Evolutionary conservation across 2,113 vertebrate species (phyloP).

Genomic region (Micromys minutus): DNA sequence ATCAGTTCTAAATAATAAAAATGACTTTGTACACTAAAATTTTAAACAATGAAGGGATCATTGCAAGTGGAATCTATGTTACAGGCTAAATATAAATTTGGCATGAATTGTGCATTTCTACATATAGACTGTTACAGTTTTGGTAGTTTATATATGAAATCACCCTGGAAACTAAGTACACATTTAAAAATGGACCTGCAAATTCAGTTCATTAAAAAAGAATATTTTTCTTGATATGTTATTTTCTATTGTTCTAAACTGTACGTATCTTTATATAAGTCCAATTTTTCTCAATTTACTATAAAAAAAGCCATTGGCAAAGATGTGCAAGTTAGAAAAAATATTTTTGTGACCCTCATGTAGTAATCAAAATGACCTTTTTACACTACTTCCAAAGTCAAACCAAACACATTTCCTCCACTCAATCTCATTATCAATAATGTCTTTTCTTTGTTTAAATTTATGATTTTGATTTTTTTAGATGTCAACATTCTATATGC

Average conservation of each 20-base stretch:
- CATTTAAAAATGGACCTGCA: neutral
- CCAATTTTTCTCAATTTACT: neutral
- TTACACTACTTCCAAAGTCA: slow-evolving; percentile 59
- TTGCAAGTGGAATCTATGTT: neutral
- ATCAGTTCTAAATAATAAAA: slow-evolving; percentile 21
- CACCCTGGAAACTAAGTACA: slow-evolving; percentile 32
- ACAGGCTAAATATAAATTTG: neutral
- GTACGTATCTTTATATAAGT: neutral
- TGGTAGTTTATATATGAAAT: neutral
- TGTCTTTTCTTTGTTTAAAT: slow-evolving; percentile 64
- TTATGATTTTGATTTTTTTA: slow-evolving; percentile 26
- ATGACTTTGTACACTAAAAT: neutral
- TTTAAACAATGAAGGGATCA: slow-evolving; percentile 4
- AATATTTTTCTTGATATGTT: slow-evolving; percentile 22
- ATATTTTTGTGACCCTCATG: neutral
- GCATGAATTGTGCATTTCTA: neutral
- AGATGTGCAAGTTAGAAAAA: neutral
- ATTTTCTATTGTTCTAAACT: slow-evolving; percentile 18
- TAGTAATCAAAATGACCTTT: slow-evolving; percentile 66
- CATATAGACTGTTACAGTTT: neutral
- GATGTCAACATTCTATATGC: neutral
- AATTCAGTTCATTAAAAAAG: slow-evolving; percentile 18
- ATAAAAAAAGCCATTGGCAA: neutral
- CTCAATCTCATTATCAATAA: slow-evolving; percentile 59
- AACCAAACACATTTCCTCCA: slow-evolving; percentile 69